Conservation (phyloP, 2,797 vertebrate genomes). For the Aplochiton taeniatus region DNA sequence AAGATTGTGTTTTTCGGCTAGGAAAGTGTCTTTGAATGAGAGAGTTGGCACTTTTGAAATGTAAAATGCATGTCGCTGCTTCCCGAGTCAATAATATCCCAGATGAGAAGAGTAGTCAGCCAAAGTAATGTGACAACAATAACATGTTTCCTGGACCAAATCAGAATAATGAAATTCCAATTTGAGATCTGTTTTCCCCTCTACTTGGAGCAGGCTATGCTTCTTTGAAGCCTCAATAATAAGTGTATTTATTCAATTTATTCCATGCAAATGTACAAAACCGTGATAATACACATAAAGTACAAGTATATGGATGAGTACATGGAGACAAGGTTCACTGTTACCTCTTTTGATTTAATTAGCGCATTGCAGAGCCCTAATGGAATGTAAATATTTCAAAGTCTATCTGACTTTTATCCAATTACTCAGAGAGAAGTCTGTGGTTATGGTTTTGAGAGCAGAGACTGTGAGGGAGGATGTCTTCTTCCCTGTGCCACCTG, state of each 20-base stretch:
- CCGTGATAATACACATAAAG: too few relatives aligned
- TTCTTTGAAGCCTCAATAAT: conserved; percentile 39
- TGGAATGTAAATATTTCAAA: conserved; percentile 59
- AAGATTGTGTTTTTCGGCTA: conserved; percentile 54
- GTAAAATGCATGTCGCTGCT: conserved; percentile 62
- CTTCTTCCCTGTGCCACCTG: conserved; percentile 69
- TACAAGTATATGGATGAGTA: conserved; percentile 50
- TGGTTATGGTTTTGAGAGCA: conserved; percentile 54
- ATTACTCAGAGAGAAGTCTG: conserved; percentile 63
- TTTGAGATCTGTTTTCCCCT: conserved; percentile 55
- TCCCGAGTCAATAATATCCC: conserved; percentile 52
- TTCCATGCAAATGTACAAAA: conserved; percentile 24
- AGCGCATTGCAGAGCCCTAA: conserved; percentile 56
- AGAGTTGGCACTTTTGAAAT: conserved; percentile 63
- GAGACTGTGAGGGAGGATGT: conserved; percentile 54
- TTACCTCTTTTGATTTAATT: conserved; percentile 64
- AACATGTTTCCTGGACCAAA: conserved; percentile 71
- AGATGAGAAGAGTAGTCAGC: conserved; percentile 65
- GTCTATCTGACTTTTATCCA: conserved; percentile 65
- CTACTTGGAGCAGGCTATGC: conserved; percentile 67
- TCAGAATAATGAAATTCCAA: conserved; percentile 65
- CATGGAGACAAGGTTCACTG: conserved; percentile 60
- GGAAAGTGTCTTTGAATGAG: conserved; percentile 57
- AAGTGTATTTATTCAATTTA: conserved; percentile 9
- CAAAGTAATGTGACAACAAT: conserved; percentile 67